These are phyloP conservation scores for Pygocentrus nattereri DNA, from an alignment of 2,797 vertebrate genomes.

Conservation along the genomic window DNA sequence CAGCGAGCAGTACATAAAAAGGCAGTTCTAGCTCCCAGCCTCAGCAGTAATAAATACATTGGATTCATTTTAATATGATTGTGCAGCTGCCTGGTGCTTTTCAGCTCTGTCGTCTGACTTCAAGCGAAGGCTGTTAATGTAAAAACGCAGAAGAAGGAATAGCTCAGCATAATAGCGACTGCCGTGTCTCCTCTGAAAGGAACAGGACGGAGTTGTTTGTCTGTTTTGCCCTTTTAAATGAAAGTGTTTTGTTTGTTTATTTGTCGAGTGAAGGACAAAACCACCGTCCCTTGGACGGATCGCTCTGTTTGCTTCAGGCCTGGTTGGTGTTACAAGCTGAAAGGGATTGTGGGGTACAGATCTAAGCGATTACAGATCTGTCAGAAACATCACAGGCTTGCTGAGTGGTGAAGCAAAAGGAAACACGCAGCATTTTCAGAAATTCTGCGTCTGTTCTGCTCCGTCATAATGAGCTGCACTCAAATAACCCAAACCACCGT, in stretches of 20 bases:
- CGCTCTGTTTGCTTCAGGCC: neutral
- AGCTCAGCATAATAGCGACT: neutral
- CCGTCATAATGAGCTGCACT: slow-evolving; percentile 32
- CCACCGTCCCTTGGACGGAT: neutral
- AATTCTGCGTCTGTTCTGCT: slow-evolving; percentile 41
- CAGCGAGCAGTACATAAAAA: slow-evolving; percentile 15
- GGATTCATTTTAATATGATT: neutral
- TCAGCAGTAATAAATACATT: neutral
- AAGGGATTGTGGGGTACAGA: slow-evolving; percentile 37
- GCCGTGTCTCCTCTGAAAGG: neutral
- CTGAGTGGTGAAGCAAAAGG: slow-evolving; percentile 33
- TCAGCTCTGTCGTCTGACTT: neutral
- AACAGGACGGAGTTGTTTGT: neutral
- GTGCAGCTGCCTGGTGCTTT: neutral
- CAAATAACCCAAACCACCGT: slow-evolving; percentile 10
- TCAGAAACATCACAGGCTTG: slow-evolving; percentile 20
- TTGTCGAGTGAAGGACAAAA: neutral
- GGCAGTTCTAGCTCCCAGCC: neutral
- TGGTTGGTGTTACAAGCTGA: neutral
- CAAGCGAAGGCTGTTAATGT: neutral
- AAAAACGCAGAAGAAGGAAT: neutral
- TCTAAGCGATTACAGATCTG: slow-evolving; percentile 61
- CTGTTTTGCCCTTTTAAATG: neutral
- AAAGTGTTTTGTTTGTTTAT: neutral
- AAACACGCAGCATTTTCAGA: slow-evolving; percentile 39